Conservation (phyloP, 2,113 vertebrate genomes). For the crab-eating macaque (Macaca fascicularis) region T2T-MFA8v1.1 NC_088395.1:124286001-124286500, state of each 20-base stretch:
- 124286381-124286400: not conserved
- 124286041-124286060: not conserved
- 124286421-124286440: not conserved
- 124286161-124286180: not conserved
- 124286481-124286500: not conserved
- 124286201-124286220: not conserved
- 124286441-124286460: not conserved
- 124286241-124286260: not conserved
- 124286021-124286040: not conserved
- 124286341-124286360: not conserved
- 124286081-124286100: not conserved
- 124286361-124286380: not conserved
- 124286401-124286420: not conserved
- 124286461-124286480: not conserved
- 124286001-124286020: not conserved
- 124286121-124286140: not conserved
- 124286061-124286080: constrained; percentile 2
- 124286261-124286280: not conserved
- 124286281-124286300: not conserved
- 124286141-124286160: not conserved
- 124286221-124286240: not conserved
- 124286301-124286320: not conserved
- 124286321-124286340: not conserved
- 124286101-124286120: not conserved
- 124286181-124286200: not conserved